Evolutionary conservation across 30 jellyfish, hydroid and myxozoan genomes (phyloP).

Genomic region (Hydractinia echinata): DNA sequence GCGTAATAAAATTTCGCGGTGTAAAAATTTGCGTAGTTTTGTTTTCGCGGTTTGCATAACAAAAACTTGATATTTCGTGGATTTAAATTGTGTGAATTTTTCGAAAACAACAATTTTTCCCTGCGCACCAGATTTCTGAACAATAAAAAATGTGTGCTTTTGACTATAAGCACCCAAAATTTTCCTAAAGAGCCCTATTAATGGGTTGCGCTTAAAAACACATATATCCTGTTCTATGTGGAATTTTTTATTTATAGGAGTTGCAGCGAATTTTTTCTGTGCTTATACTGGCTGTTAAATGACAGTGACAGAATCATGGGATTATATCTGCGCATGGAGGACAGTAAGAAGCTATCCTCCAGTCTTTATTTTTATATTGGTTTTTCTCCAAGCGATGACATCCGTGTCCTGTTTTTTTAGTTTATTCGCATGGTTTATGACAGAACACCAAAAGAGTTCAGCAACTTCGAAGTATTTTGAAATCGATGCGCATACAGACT

Average conservation of each 20-base stretch:
- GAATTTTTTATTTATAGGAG: conserved; percentile 41
- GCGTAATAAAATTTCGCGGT: no score
- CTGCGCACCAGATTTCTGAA: not conserved
- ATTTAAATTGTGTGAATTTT: no score
- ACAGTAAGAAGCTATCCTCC: conserved; percentile 62
- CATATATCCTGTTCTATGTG: no score
- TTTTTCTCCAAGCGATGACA: not conserved
- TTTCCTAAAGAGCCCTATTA: conserved; percentile 4
- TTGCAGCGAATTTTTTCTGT: conserved; percentile 96
- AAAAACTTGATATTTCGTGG: no score
- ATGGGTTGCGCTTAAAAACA: not conserved
- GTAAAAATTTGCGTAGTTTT: no score
- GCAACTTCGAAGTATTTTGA: conserved; percentile 96
- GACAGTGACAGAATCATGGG: conserved; percentile 99
- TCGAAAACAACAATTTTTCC: no score
- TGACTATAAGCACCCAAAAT: no score
- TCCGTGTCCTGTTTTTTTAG: conserved; percentile 37
- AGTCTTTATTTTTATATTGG: not conserved
- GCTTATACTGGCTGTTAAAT: conserved; percentile 72
- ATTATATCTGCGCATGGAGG: conserved; percentile 97
- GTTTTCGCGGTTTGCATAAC: no score
- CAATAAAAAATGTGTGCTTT: not conserved
- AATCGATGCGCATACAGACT: conserved; percentile 97
- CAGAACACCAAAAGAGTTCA: conserved; percentile 81
- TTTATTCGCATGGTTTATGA: conserved; percentile 96